Evolutionary conservation across 2,888 invertebrate genomes (phyloP).

Genomic region (Perizoma flavofasciatum): DNA sequence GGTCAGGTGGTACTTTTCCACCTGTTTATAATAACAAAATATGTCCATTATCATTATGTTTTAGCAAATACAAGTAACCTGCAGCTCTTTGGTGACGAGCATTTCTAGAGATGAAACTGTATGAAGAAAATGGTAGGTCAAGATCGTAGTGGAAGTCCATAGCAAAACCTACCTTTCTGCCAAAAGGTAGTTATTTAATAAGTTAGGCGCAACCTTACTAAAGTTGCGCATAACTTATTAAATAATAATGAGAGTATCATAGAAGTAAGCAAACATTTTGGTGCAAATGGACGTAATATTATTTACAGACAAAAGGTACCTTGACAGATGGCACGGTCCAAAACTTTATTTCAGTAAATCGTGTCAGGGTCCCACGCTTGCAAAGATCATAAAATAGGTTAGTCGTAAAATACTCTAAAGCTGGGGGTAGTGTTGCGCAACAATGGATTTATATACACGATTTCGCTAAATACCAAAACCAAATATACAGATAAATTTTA

Average conservation of each 20-base stretch:
- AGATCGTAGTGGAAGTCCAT: no score
- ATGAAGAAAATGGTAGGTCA: no score
- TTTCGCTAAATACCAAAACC: slow-evolving; percentile 19
- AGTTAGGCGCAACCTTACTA: no score
- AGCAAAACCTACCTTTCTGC: no score
- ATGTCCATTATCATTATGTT: background rate
- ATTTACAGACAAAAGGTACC: slow-evolving; percentile 4
- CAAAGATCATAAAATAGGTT: slow-evolving; percentile 37
- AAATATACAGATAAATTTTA: slow-evolving; percentile 14
- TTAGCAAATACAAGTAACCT: no score
- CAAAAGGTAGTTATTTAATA: no score
- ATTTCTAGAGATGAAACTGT: no score
- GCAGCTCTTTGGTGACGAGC: no score
- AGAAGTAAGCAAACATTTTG: background rate
- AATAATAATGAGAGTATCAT: no score
- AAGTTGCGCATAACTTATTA: no score
- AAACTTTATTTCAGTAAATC: slow-evolving; percentile 24
- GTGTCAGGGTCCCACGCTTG: slow-evolving; percentile 31
- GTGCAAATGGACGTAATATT: background rate
- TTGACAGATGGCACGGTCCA: slow-evolving; percentile 22
- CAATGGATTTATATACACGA: slow-evolving; percentile 21
- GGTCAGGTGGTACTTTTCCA: slow-evolving; percentile 96
- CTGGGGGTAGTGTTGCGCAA: slow-evolving; percentile 20
- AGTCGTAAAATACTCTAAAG: slow-evolving; percentile 32
- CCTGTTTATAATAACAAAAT: slow-evolving; percentile 72